Evolutionary conservation across 2,888 invertebrate species (phyloP).

Genomic region (Chymomyza fuscimana): DNA sequence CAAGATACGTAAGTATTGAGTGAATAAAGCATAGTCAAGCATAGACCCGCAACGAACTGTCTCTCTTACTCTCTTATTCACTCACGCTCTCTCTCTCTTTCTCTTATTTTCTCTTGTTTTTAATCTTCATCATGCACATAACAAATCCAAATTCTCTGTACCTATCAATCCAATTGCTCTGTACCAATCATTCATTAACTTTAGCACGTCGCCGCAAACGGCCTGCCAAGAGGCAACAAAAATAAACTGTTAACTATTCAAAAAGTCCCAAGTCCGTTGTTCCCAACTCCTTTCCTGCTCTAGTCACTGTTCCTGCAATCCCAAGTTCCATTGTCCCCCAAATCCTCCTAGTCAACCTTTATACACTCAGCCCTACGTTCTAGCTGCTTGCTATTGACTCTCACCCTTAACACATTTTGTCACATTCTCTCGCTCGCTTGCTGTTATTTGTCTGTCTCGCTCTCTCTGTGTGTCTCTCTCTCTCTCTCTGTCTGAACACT

Average conservation of each 20-base stretch:
- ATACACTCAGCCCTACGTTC: constrained; percentile 27
- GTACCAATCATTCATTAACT: constrained; percentile 21
- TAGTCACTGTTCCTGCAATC: constrained; percentile 23
- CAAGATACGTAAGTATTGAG: constrained; percentile 78
- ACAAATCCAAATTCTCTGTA: constrained; percentile 23
- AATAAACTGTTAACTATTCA: constrained; percentile 35
- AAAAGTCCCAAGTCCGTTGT: constrained; percentile 20
- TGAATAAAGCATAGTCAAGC: constrained; percentile 55
- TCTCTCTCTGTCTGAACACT: constrained; percentile 73
- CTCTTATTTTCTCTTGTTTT: constrained; percentile 44
- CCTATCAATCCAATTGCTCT: constrained; percentile 18
- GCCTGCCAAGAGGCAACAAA: constrained; percentile 54
- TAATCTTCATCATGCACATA: constrained; percentile 53
- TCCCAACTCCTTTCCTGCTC: constrained; percentile 7
- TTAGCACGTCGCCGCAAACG: constrained; percentile 61
- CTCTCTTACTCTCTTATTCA: constrained; percentile 53
- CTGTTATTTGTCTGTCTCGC: constrained; percentile 11
- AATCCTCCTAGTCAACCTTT: not conserved
- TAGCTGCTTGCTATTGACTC: constrained; percentile 8
- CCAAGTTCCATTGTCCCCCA: not conserved
- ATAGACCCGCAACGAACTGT: constrained; percentile 69
- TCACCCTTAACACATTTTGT: constrained; percentile 14
- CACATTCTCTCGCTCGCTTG: constrained; percentile 31
- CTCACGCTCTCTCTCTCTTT: constrained; percentile 35
- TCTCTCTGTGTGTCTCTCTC: constrained; percentile 36